These are phyloP conservation scores for Coregonus ussuriensis DNA, from an alignment of 2,797 vertebrate genomes.

Conservation along the genomic window DNA sequence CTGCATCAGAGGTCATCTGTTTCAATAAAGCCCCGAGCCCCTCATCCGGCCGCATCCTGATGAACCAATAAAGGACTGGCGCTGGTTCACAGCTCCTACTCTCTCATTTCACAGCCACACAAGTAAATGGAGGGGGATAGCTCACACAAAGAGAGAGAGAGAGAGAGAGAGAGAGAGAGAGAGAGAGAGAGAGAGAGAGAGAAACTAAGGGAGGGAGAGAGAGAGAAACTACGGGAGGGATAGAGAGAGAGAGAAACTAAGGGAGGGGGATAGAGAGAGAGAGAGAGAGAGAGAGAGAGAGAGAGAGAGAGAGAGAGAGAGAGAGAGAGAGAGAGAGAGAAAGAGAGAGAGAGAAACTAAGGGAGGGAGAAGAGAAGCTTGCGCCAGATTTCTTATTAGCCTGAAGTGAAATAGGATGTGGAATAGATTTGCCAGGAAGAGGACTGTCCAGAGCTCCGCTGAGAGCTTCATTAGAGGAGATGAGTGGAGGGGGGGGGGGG, in stretches of 20 bases:
- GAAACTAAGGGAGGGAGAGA: conserved; percentile 2
- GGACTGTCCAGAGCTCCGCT: conserved; percentile 52
- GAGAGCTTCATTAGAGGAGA: conserved; percentile 58
- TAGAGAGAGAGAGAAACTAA: conserved; percentile 16
- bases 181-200: conserved; percentile 26
- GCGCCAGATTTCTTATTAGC: conserved; percentile 61
- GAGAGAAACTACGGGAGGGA: conserved; percentile 16
- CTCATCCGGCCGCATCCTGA: conserved; percentile 56
- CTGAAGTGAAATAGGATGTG: conserved; percentile 54
- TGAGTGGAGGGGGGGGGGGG: conserved; percentile 42
- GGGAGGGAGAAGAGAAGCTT: conserved; percentile 23
- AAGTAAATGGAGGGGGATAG: conserved; percentile 27
- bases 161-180: conserved; percentile 4
- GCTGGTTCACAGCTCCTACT: conserved; percentile 44
- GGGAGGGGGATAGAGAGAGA: conserved; percentile 4
- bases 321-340: conserved; percentile 19
- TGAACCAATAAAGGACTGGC: conserved; percentile 55
- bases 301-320: no score
- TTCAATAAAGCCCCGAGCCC: conserved; percentile 59
- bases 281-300: conserved; percentile 10
- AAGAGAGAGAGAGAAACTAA: conserved; percentile 16
- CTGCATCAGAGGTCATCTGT: conserved; percentile 67
- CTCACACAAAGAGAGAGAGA: conserved; percentile 42
- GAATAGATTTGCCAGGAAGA: conserved; percentile 35
- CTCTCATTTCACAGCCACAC: conserved; percentile 51